These are phyloP conservation scores for Patiria miniata DNA, from an alignment of 35 echinoderm and acorn worm genomes.

Conservation along the genomic window DNA sequence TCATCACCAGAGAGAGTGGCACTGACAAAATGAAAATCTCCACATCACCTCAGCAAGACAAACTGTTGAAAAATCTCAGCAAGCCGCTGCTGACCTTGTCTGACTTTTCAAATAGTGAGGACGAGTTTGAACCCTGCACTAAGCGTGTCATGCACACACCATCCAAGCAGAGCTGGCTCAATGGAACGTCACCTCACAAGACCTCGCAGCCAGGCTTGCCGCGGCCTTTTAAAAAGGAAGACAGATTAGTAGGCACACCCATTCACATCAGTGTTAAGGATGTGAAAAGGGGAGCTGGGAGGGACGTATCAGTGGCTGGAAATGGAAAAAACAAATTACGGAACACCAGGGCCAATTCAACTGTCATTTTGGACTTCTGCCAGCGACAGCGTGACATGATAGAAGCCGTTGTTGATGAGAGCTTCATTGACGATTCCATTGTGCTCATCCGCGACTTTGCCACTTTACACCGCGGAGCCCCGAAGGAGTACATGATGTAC, in stretches of 20 bases:
- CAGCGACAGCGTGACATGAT: not conserved
- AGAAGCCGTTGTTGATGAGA: not conserved
- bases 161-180: constrained; percentile 9
- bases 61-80: not conserved
- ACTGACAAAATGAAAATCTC: no score
- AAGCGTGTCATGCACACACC: not conserved
- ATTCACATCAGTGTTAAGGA: not conserved
- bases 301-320: not conserved
- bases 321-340: not conserved
- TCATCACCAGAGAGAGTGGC: not conserved
- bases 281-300: not conserved
- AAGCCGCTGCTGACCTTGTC: not conserved
- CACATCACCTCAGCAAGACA: not conserved
- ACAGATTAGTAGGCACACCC: not conserved
- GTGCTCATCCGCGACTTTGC: not conserved
- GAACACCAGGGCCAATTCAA: not conserved
- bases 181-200: not conserved
- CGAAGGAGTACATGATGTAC: constrained; percentile 23
- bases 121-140: not conserved
- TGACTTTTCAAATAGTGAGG: not conserved
- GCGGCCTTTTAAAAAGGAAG: not conserved
- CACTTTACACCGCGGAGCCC: constrained; percentile 1
- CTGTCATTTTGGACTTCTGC: not conserved
- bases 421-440: not conserved
- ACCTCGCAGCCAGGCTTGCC: not conserved